Base-by-base conservation (phyloP, 2,113 vertebrate species). In the Paramormyrops kingsleyae region DNA sequence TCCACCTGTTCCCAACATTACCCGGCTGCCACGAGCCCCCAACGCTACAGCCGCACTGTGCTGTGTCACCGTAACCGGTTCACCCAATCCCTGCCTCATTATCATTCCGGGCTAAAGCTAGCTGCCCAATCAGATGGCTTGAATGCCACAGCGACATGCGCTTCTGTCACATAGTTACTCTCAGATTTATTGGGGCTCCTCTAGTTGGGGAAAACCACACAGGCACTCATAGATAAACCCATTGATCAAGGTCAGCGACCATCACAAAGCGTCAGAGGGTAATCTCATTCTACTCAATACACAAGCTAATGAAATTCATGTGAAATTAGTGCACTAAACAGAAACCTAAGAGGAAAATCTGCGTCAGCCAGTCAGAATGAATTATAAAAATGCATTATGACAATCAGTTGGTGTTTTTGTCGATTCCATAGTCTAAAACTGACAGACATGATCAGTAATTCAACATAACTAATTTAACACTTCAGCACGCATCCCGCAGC, bases 21-120 rank as follows among this genome's bases (percentile, higher is more conserved):
- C 49, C 46, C 13, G 84, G 5, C 31, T 21, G 46, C 49, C 17
- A 31, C 86, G 9, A 24, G 21, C 74, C 47, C 47, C 13, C 1
- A 7, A 1, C 56, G n/a, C 83, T 50, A 27, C 3, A 10, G 5
- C 49, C 27, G 24, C 19, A 53, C 35, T 50, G 88, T 13, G 21
- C 46, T 49, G 27, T 52, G 17, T 77, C 15, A 4, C 12, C 17
- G 1, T 27, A 27, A 74, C 39, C 44, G 15, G 3, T 52, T 31
- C 6, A 44, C 83, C 56, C 56, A 21, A 24, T 89, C 42, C 83
- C 53, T 49, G 24, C 53, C 56, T 42, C 83, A 27, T 90, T 66
- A 89, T 84, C 80, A 89, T 89, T 84, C 56, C 44, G 27, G 52
- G 24, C 77, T 47, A 89, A 62, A 70, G 50, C 80, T 24, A 9